These are phyloP conservation scores for Adrianichthys oophorus DNA, from an alignment of 2,797 vertebrate species.

Conservation along the genomic window DNA sequence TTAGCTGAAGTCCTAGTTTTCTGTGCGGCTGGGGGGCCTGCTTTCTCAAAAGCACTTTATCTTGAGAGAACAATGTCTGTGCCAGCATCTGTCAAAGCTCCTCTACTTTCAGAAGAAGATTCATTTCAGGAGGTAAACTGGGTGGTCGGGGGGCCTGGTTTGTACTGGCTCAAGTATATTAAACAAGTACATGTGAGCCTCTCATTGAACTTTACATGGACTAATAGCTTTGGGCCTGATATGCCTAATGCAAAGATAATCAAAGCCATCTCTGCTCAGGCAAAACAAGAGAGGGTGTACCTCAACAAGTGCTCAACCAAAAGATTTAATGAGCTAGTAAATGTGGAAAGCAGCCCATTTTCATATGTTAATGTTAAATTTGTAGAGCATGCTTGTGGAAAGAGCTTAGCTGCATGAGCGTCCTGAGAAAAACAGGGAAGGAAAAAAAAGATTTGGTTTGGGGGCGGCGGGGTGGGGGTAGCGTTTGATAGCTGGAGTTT, in stretches of 20 bases:
- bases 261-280: constrained; percentile 63
- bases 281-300: constrained; percentile 69
- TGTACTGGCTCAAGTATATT: constrained; percentile 59
- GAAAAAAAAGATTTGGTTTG: constrained; percentile 34
- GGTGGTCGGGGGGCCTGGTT: constrained; percentile 61
- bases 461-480: constrained; percentile 14
- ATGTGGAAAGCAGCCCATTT: constrained; percentile 78
- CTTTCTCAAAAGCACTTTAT: constrained; percentile 38
- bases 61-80: constrained; percentile 37
- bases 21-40: not conserved
- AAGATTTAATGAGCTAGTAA: constrained; percentile 82
- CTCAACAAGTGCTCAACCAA: constrained; percentile 68
- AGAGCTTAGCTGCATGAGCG: constrained; percentile 58
- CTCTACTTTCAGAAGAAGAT: constrained; percentile 39
- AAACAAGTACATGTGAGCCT: constrained; percentile 66
- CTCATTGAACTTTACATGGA: constrained; percentile 67
- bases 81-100: constrained; percentile 20
- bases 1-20: constrained; percentile 19
- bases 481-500: constrained; percentile 68
- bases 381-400: constrained; percentile 63
- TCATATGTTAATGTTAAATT: constrained; percentile 80
- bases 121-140: constrained; percentile 48
- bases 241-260: constrained; percentile 69
- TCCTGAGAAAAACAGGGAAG: constrained; percentile 14
- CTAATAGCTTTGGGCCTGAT: constrained; percentile 65